These are phyloP conservation scores for Xiphorhynchus erythropygius DNA, from an alignment of 2,797 vertebrate species.

Conservation along the genomic window DNA sequence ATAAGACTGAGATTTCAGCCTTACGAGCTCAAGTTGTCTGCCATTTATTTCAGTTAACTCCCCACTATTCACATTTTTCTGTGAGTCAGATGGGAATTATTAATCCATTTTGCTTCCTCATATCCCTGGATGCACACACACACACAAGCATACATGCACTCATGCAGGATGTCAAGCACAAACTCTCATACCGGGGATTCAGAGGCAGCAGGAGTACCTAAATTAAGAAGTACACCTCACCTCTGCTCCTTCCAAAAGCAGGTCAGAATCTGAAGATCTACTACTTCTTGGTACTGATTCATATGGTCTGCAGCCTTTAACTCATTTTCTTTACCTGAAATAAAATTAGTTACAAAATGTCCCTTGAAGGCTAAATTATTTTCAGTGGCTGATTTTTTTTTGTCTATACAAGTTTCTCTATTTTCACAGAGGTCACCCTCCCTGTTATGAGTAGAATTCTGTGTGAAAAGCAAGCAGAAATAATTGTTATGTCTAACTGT, in stretches of 20 bases:
- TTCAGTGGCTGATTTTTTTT: background rate
- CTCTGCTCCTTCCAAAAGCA: background rate
- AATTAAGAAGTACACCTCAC: background rate
- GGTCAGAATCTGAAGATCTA: background rate
- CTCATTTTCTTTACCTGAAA: background rate
- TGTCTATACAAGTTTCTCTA: background rate
- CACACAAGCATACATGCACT: rapidly evolving
- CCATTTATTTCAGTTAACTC: background rate
- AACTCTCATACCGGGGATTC: background rate
- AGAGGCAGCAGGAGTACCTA: background rate
- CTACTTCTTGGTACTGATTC: background rate
- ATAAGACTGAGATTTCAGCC: background rate
- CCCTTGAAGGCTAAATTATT: background rate
- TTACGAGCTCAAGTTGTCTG: background rate
- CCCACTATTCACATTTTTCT: background rate
- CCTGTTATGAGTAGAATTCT: background rate
- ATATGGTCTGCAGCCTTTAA: background rate
- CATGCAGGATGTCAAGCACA: background rate
- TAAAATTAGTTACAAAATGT: background rate
- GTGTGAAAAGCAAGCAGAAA: background rate
- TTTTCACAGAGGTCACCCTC: background rate
- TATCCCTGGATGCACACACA: background rate
- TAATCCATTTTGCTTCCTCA: background rate
- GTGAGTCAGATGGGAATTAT: background rate
- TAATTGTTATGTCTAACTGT: background rate